A percentile compares a stretch with the other conserved stretches of the same genome.
phyloP scores from a whole-genome alignment of 2,888 invertebrate genomes.

The Troides aeacus region DNA sequence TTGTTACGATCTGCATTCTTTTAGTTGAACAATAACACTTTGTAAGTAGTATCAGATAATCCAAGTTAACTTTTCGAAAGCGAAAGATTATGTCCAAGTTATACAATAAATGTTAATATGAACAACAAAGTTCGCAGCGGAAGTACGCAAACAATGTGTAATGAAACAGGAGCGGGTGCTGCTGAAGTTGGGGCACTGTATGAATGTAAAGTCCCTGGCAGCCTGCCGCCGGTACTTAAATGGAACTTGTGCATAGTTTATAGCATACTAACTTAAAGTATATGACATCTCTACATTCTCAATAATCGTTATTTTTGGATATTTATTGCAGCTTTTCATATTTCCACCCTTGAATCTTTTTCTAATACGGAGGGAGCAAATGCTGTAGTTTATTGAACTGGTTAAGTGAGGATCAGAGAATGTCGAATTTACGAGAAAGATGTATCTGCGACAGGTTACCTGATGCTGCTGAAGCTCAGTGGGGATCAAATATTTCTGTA shows the following conservation, averaged over 20 bases:
- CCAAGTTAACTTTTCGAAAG: background rate
- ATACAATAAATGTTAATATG: constrained; percentile 7
- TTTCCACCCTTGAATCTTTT: too few species aligned
- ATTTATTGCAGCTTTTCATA: too few species aligned
- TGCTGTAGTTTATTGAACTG: too few species aligned
- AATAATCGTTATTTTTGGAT: too few species aligned
- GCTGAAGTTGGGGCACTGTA: constrained; percentile 2
- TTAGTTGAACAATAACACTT: background rate
- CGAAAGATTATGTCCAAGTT: background rate
- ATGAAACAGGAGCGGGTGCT: constrained; percentile 8
- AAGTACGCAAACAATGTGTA: constrained; percentile 14
- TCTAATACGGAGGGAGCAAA: too few species aligned
- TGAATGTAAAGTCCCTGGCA: constrained; percentile 20
- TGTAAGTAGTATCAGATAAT: background rate
- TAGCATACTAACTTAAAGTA: constrained; percentile 13
- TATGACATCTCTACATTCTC: background rate
- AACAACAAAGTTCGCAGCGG: constrained; percentile 4
- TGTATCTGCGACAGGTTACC: too few species aligned
- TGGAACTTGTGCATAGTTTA: constrained; percentile 20
- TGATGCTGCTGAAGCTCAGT: too few species aligned
- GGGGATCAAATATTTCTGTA: too few species aligned
- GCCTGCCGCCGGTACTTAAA: constrained; percentile 18
- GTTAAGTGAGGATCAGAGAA: too few species aligned
- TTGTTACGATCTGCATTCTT: too few species aligned
- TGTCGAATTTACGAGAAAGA: too few species aligned